phyloP scores from a whole-genome alignment of 2,888 invertebrate genomes.

The Eubasilissa splendida region DNA sequence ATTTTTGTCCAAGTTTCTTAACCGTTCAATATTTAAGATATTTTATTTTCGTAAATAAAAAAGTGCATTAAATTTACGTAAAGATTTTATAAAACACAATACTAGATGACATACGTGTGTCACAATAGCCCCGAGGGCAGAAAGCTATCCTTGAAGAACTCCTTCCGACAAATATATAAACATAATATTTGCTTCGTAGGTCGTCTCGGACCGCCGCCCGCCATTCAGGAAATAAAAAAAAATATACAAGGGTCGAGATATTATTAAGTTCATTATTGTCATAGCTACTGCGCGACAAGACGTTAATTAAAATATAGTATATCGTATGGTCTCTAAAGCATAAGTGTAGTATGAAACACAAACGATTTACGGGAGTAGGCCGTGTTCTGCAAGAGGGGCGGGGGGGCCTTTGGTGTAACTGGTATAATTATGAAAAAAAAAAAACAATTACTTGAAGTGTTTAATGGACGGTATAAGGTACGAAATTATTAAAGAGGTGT shows the following conservation, averaged over 20 bases:
- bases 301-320: slow-evolving; percentile 32
- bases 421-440: slow-evolving; percentile 16
- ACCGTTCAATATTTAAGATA: too few species aligned
- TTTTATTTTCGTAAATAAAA: too few species aligned
- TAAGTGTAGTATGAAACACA: slow-evolving; percentile 25
- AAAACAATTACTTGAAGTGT: slow-evolving; percentile 38
- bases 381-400: slow-evolving; percentile 1
- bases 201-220: slow-evolving; percentile 32
- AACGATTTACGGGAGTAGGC: slow-evolving; percentile 5
- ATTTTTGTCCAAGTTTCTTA: too few species aligned
- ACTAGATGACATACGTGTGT: too few species aligned
- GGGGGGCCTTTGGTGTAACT: not conserved
- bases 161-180: slow-evolving; percentile 7
- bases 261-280: not conserved
- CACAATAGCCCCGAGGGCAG: too few species aligned
- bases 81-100: too few species aligned
- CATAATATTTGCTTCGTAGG: not conserved
- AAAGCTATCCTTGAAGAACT: slow-evolving; percentile 7
- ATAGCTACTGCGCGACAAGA: slow-evolving; percentile 12
- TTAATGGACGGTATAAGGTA: slow-evolving; percentile 32
- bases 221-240: slow-evolving; percentile 12
- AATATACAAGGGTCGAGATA: slow-evolving; percentile 17
- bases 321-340: not conserved
- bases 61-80: too few species aligned
- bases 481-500: slow-evolving; percentile 26